A percentile compares a stretch with the other conserved stretches of the same genome.
Evolutionary conservation across 2,113 vertebrate species (phyloP).

Genomic region (Silurus glanis): DNA sequence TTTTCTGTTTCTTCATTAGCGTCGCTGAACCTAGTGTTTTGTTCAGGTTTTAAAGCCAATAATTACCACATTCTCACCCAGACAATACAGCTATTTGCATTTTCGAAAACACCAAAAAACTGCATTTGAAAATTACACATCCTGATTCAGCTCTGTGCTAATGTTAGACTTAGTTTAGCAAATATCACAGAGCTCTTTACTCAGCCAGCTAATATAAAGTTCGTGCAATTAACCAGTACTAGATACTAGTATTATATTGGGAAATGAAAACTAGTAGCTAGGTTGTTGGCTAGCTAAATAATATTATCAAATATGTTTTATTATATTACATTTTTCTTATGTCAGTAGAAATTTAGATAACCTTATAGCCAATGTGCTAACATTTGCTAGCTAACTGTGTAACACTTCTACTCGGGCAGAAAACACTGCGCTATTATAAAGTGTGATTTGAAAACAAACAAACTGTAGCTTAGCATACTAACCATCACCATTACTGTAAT

Average conservation of each 20-base stretch:
- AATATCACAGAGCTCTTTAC: background rate
- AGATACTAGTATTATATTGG: background rate
- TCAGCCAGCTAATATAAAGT: background rate
- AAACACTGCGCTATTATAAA: background rate
- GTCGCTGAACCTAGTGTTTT: background rate
- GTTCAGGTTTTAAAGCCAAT: background rate
- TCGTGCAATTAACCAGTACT: background rate
- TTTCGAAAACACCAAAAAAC: background rate
- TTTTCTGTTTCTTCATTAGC: background rate
- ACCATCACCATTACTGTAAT: background rate
- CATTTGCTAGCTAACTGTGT: background rate
- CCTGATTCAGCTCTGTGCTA: background rate
- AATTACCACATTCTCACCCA: background rate
- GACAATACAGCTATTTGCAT: background rate
- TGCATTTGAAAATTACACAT: background rate
- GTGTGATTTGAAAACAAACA: background rate
- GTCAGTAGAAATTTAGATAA: background rate
- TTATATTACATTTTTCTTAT: background rate
- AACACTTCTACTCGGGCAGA: background rate
- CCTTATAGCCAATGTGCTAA: background rate
- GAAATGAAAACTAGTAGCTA: background rate
- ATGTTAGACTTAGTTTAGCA: background rate
- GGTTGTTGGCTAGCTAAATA: background rate
- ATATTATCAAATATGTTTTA: background rate
- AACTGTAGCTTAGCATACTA: background rate